Evolutionary conservation across 2,113 vertebrate genomes (phyloP).

Genomic region (Serranochromis macrocephalus): DNA sequence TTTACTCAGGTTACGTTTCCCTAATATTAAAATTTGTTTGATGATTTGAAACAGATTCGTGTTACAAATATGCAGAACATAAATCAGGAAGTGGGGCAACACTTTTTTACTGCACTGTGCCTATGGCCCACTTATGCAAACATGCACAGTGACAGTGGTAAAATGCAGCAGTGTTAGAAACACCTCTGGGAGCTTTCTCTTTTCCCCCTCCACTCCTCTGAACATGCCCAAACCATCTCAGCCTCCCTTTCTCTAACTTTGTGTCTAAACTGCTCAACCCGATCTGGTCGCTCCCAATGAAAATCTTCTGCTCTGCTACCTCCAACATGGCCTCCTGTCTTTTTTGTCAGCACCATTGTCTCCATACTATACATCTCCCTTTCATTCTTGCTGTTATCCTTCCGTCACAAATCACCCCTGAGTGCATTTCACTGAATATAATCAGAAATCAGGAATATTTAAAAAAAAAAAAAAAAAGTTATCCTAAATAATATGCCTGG

Average conservation of each 20-base stretch:
- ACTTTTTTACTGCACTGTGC: background rate
- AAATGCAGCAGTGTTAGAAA: background rate
- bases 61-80: background rate
- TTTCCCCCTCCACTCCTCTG: background rate
- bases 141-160: background rate
- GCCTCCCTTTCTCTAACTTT: background rate
- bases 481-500: background rate
- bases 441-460: background rate
- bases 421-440: background rate
- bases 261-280: background rate
- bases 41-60: background rate
- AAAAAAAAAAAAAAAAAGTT: fast-evolving
- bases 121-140: fast-evolving
- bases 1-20: background rate
- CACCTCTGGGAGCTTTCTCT: background rate
- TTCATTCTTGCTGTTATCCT: background rate
- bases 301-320: background rate
- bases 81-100: background rate
- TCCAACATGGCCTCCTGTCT: fast-evolving
- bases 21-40: background rate
- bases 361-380: background rate
- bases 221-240: fast-evolving
- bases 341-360: background rate
- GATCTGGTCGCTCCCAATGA: fast-evolving
- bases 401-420: fast-evolving